Base-by-base conservation (phyloP, 2,113 vertebrate genomes). In the Lepus americanus region DNA sequence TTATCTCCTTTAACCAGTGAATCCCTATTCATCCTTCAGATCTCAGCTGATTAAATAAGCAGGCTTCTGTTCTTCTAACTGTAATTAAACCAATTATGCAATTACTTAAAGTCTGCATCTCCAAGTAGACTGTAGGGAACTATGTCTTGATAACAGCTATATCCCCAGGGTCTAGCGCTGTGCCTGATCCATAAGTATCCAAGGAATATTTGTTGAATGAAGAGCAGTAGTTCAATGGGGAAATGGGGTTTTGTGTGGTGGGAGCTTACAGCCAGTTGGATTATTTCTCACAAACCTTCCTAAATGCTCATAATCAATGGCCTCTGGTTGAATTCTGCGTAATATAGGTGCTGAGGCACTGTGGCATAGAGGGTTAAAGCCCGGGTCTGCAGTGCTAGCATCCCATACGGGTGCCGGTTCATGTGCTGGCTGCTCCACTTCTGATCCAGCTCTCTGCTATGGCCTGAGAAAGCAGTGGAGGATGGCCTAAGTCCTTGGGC, bases 41-140 rank as follows among this genome's bases (percentile, higher is more conserved):
- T 89, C 64, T 95, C 53, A 73, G 76, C 39, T 78, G 33, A 95
- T 93, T 94, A 95, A 92, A 82, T 90, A 83, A 72, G 66, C 39
- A 67, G 23, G 61, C 33, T 89, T 89, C 66, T 89, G 13, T 74
- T 92, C 70, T 83, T 77, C 80, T 36, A 93, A 96, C 49, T 94
- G 25, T 85, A 96, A 96, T 96, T 96, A 95, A 95, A 87, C 90
- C 78, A 95, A 94, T 94, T 96, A 94, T 69, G 9, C 80, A 96
- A 94, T 96, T 96, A 96, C 77, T 77, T 92, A 53, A 92, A 85
- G 69, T 70, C 23, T 73, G 33, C 89, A 66, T 93, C 67, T 22
- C 94, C 83, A 94, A 33, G 49, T 51, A 87, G 80, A 81, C 87
- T 69, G 5, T 36, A 92, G 80, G 53, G 95, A 93, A 59, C n/a